phyloP scores from a whole-genome alignment of 2,797 vertebrate genomes.

The Acanthurus leucopareius region DNA sequence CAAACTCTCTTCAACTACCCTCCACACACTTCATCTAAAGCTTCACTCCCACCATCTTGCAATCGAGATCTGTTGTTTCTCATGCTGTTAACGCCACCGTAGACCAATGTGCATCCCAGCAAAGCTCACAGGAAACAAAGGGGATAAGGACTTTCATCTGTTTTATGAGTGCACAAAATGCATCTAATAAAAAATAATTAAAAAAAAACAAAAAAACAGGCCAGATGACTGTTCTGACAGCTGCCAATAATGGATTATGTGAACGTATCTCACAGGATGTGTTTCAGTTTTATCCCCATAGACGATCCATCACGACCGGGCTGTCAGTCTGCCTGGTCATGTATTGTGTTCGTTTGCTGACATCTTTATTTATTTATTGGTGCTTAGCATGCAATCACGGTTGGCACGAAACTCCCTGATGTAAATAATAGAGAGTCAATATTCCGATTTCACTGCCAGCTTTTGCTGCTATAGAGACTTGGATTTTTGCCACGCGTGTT shows the following conservation, averaged over 20 bases:
- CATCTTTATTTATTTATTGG: conserved; percentile 81
- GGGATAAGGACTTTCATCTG: conserved; percentile 10
- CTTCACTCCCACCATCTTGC: conserved; percentile 15
- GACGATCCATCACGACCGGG: conserved; percentile 6
- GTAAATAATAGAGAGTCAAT: conserved; percentile 81
- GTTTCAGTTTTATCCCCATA: conserved; percentile 29
- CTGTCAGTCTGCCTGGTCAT: conserved; percentile 47
- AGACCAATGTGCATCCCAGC: conserved; percentile 32
- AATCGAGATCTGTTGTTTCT: conserved; percentile 26
- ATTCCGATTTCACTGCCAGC: conserved; percentile 72
- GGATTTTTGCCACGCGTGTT: conserved; percentile 74
- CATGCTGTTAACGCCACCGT: background rate
- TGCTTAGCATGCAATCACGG: conserved; percentile 73
- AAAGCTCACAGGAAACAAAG: conserved; percentile 5
- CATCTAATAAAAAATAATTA: conserved; percentile 14
- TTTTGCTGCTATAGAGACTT: conserved; percentile 62
- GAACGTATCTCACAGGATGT: conserved; percentile 12
- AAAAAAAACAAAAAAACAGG: background rate
- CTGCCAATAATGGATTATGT: conserved; percentile 29
- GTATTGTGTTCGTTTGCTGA: conserved; percentile 73
- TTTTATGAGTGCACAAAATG: conserved; percentile 26
- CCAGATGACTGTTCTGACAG: conserved; percentile 28
- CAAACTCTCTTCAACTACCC: conserved; percentile 42
- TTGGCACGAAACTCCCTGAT: conserved; percentile 72
- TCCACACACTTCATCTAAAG: conserved; percentile 36